phyloP scores from a whole-genome alignment of 2,113 vertebrate species.

The Aviceda subcristata region DNA sequence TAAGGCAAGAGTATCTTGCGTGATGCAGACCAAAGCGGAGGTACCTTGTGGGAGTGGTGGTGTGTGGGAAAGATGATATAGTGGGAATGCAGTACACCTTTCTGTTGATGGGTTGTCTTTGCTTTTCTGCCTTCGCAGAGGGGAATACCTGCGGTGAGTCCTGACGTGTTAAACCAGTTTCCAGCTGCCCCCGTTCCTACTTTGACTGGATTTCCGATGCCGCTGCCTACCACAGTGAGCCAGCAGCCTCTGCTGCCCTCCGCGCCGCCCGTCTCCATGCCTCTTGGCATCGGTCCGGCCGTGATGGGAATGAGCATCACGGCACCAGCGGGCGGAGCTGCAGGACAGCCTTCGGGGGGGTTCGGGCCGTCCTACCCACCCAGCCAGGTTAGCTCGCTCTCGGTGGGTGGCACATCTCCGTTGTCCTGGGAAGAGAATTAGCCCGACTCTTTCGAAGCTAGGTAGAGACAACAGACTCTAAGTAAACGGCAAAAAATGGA shows the following conservation, averaged over 20 bases:
- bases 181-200: slow-evolving; percentile 91
- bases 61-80: neutral
- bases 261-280: slow-evolving; percentile 38
- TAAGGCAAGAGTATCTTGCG: neutral
- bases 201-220: slow-evolving; percentile 82
- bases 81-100: fast-evolving
- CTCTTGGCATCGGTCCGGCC: slow-evolving; percentile 78
- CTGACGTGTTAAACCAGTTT: slow-evolving; percentile 91
- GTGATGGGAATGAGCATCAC: slow-evolving; percentile 80
- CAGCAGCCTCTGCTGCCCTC: slow-evolving; percentile 73
- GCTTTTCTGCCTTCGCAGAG: slow-evolving; percentile 72
- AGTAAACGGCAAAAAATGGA: neutral
- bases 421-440: neutral
- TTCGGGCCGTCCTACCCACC: slow-evolving; percentile 79
- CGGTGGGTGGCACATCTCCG: fast-evolving
- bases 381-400: slow-evolving; percentile 60
- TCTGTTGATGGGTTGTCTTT: neutral
- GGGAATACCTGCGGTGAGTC: slow-evolving; percentile 88
- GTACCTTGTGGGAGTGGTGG: neutral
- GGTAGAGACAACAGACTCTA: fast-evolving
- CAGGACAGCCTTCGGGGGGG: slow-evolving; percentile 52
- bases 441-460: neutral
- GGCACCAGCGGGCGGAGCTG: slow-evolving; percentile 66
- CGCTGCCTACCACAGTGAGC: slow-evolving; percentile 79
- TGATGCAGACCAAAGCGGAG: neutral